Evolutionary conservation across 2,797 vertebrate genomes (phyloP).

Genomic region (Lepidocolaptes lacrymiger): DNA sequence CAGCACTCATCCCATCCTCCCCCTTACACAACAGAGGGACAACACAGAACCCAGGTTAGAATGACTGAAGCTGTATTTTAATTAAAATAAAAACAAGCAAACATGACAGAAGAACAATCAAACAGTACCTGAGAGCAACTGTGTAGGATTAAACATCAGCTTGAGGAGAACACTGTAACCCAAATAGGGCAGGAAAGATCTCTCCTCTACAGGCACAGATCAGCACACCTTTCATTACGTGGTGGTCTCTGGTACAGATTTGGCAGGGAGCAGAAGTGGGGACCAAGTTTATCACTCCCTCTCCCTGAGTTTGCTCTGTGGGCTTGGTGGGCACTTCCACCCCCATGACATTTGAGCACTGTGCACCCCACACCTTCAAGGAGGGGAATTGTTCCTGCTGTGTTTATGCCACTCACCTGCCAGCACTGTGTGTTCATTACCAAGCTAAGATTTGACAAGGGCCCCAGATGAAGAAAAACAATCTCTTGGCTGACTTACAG

Average conservation of each 20-base stretch:
- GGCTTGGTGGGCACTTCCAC: not conserved
- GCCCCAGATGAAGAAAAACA: not conserved
- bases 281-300: not conserved
- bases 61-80: slow-evolving; percentile 9
- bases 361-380: not conserved
- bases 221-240: not conserved
- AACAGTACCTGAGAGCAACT: slow-evolving; percentile 29
- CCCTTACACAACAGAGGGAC: slow-evolving; percentile 26
- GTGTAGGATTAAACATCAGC: not conserved
- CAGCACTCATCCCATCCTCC: not conserved
- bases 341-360: not conserved
- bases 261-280: not conserved
- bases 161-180: not conserved
- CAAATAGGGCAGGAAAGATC: not conserved
- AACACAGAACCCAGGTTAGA: slow-evolving; percentile 36
- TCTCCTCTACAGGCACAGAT: not conserved
- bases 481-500: not conserved
- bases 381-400: not conserved
- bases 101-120: slow-evolving; percentile 20
- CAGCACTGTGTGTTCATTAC: not conserved
- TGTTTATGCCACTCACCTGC: not conserved
- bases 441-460: not conserved
- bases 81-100: slow-evolving; percentile 28
- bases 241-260: not conserved
- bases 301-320: not conserved